Conservation (phyloP, 2,888 invertebrate genomes). For the Acheta domesticus region DNA sequence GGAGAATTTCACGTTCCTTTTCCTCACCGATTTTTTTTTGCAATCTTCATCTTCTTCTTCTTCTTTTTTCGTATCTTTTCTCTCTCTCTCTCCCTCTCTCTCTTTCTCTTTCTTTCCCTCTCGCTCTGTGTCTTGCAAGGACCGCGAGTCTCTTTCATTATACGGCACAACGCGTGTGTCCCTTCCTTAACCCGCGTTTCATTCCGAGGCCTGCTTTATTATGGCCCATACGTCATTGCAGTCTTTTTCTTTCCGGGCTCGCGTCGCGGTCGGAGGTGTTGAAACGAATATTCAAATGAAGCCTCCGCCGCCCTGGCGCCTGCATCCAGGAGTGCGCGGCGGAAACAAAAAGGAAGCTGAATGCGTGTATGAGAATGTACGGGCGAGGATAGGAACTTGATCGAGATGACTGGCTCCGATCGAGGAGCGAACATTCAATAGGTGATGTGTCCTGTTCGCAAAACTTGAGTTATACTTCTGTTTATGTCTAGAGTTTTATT, state of each 20-base stretch:
- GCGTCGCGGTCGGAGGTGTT: not conserved
- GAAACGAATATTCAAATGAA: constrained; percentile 4
- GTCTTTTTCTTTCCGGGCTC: not conserved
- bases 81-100: too few relatives aligned
- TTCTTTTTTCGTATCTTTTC: too few relatives aligned
- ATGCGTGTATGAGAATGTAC: not conserved
- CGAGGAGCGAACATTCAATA: too few relatives aligned
- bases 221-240: not conserved
- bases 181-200: not conserved
- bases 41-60: not conserved
- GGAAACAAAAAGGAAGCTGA: not conserved
- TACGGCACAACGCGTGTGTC: not conserved
- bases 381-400: too few relatives aligned
- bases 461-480: not conserved
- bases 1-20: not conserved
- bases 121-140: not conserved
- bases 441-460: too few relatives aligned
- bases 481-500: not conserved
- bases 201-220: not conserved
- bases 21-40: not conserved
- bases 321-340: not conserved
- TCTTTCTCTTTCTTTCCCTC: not conserved
- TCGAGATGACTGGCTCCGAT: too few relatives aligned
- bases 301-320: not conserved
- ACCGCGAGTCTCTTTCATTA: not conserved